Evolutionary conservation across 2,888 invertebrate genomes (phyloP), one percentile per base, ranked within the genome.

Genomic region (Anodontia alba): DNA sequence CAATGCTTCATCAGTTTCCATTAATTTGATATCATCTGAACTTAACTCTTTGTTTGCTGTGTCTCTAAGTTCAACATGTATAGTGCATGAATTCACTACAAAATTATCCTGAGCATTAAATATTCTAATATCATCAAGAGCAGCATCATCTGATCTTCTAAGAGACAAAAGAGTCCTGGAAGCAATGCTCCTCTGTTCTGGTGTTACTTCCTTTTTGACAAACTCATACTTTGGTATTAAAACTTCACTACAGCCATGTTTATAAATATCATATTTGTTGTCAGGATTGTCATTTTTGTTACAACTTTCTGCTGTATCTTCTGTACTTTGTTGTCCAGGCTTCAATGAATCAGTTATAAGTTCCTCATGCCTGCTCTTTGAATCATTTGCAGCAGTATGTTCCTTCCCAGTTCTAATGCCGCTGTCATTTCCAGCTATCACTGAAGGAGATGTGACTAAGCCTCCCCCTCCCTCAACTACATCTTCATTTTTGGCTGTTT

Each of bases 71-170:
- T 79, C 76, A 10, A 86, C 67, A 31, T 80, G 76, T 36, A 89
- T 80, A 10, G 66, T 66, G 54, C 88, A 89, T 0, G 88, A 86
- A 36, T 89, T 87, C 20, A 90, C 89, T 10, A 90, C 89, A 83
- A 90, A 90, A 70, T 90, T 88, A 68, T 90, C 90, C 76, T 89
- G 88, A n/a, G 89, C 85, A 76, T 89, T 89, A 49, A 87, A 87
- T 33, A 88, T 76, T 33, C 86, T 83, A 15, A 88, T 70, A 33
- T 87, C 83, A n/a, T 83, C 80, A 73, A 83, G 67, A 12, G 83
- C 77, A 15, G 75, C 70, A 3, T 80, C 84, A 26, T 84, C 80
- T 15, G 81, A 81, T 46, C 89, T 73, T 38, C 83, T 73, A 36
- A 89, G 81, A 15, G 87, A 88, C 29, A 89, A 66, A 42, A 89